Evolutionary conservation across 2,888 invertebrate species (phyloP).

Genomic region (Drosophila austrosaltans): DNA sequence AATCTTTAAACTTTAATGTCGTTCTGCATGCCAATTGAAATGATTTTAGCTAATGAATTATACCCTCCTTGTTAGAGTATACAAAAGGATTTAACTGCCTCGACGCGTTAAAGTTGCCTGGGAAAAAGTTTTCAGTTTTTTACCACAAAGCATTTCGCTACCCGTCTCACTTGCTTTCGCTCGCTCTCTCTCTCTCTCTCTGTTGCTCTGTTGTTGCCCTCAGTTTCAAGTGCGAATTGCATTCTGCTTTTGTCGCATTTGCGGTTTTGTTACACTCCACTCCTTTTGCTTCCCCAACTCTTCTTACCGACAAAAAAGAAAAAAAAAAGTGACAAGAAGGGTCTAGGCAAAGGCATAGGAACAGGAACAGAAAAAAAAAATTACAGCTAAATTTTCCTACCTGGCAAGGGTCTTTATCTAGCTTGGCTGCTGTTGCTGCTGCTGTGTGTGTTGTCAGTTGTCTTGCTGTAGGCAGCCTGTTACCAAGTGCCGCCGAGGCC

Average conservation of each 20-base stretch:
- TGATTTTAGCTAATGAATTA: too few relatives aligned
- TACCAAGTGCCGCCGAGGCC: constrained; percentile 17
- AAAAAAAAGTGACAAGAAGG: constrained; percentile 12
- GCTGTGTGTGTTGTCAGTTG: constrained; percentile 16
- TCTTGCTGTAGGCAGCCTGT: constrained; percentile 12
- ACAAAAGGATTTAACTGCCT: constrained; percentile 26
- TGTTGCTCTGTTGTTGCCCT: constrained; percentile 35
- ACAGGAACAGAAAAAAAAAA: constrained; percentile 17
- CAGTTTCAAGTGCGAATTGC: constrained; percentile 78
- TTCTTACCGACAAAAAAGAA: neutral
- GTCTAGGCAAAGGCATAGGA: constrained; percentile 16
- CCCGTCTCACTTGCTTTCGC: constrained; percentile 20
- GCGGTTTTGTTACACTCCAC: constrained; percentile 63
- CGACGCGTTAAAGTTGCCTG: constrained; percentile 46
- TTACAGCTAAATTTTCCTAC: constrained; percentile 44
- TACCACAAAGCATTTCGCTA: constrained; percentile 55
- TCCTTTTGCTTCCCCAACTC: constrained; percentile 17
- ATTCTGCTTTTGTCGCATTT: constrained; percentile 80
- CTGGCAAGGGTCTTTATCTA: constrained; percentile 28
- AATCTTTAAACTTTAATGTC: too few relatives aligned
- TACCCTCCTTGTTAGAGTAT: neutral
- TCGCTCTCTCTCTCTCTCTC: constrained; percentile 29
- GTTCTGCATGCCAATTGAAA: too few relatives aligned
- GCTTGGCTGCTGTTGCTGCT: constrained; percentile 19
- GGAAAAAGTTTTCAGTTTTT: constrained; percentile 47